Evolutionary conservation across 2,113 vertebrate genomes (phyloP), one percentile per base, ranked within the genome.

Genomic region (Zonotrichia leucophrys): DNA sequence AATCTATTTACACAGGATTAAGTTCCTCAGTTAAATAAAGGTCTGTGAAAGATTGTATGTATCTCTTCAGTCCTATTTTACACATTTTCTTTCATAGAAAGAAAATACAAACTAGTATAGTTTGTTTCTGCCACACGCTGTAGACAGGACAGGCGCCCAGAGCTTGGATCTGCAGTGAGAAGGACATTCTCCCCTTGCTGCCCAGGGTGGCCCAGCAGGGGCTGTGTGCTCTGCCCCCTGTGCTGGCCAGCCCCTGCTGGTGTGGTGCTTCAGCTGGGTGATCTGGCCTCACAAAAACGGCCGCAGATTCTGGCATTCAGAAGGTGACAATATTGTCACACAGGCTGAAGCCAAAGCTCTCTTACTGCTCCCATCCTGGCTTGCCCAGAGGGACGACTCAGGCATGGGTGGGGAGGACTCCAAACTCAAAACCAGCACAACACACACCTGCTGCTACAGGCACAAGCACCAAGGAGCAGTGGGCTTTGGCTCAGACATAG

Each of bases 241-340:
- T 28, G n/a, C 73, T 50, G 39, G 41, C 55, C 64, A 52, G 59
- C 27, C 31, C n/a, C 42, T 25, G 28, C 4, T 2, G 7, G 2
- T 5, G 31, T 4, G 24, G 4, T 22, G 39, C 52, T 59, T 3
- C 78, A 78, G 19, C 41, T 49, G 55, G 35, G 10, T 28, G 33
- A 6, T 9, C 74, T 31, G 73, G n/a, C 56, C 84, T 83, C 69
- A 33, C 59, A 41, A 5, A 47, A 80, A 52, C 1, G 13, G 5
- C 68, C 72, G n/a, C n/a, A 50, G 66, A 11, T 49, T 52, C 50
- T 47, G 37, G 9, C 23, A 41, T 30, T 49, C n/a, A 12, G 31
- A 24, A 10, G 4, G 1, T 11, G 17, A 20, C 39, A 31, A 7
- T 55, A 27, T 5, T 0, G 0, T 14, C 62, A 68, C 3, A 2